Conservation (phyloP, 2,888 invertebrate genomes). For the Itoplectis maculator region DNA sequence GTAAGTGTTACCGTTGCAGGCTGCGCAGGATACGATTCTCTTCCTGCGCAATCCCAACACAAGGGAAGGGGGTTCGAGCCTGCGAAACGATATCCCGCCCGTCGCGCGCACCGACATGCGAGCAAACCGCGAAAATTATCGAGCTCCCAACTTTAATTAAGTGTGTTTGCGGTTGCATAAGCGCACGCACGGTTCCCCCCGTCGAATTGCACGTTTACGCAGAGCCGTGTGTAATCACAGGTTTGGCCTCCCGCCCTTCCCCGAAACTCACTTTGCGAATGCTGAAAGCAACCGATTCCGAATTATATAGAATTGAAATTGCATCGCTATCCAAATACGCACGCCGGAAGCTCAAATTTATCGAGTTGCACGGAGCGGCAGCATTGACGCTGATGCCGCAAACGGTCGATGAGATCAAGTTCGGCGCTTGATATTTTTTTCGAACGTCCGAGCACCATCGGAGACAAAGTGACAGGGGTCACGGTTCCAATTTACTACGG, state of each 20-base stretch:
- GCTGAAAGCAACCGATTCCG: not conserved
- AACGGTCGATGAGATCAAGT: no score
- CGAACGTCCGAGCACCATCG: no score
- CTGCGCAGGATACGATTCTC: not conserved
- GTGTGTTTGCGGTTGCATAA: not conserved
- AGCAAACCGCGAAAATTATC: constrained; percentile 7
- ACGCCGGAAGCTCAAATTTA: not conserved
- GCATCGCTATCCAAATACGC: not conserved
- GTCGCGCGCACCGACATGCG: not conserved
- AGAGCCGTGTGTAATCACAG: not conserved
- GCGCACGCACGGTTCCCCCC: not conserved
- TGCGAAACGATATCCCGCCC: no score
- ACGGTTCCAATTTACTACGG: not conserved
- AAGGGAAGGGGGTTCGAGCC: not conserved
- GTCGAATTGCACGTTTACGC: not conserved
- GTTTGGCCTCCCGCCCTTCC: not conserved
- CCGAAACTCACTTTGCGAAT: not conserved
- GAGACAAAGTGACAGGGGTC: not conserved
- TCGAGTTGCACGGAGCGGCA: not conserved
- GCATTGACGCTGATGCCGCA: not conserved
- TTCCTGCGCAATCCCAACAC: no score
- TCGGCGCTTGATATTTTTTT: no score
- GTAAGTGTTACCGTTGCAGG: not conserved
- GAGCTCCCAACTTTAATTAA: not conserved
- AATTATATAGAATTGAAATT: not conserved